These are phyloP conservation scores for Agrilus mali DNA, from an alignment of 2,888 invertebrate species.

Conservation along the genomic window DNA sequence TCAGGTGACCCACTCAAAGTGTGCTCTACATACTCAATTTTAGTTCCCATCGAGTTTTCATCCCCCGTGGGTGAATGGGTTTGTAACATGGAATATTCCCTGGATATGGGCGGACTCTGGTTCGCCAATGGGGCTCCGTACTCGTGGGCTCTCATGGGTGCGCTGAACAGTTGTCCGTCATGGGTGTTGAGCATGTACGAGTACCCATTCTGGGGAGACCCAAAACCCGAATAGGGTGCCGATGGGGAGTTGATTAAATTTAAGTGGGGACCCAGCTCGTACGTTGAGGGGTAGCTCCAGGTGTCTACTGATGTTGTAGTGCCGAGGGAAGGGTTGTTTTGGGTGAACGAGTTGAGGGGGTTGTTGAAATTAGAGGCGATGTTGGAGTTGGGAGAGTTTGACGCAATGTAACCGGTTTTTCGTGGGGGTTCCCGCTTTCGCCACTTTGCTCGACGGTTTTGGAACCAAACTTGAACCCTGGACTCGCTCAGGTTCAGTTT, in stretches of 20 bases:
- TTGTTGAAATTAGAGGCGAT: conserved; percentile 35
- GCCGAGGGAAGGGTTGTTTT: conserved; percentile 30
- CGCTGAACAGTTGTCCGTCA: conserved; percentile 54
- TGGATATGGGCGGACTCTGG: conserved; percentile 48
- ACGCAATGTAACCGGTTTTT: conserved; percentile 69
- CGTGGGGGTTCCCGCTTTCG: conserved; percentile 86
- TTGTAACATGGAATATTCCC: conserved; percentile 54
- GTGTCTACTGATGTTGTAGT: conserved; percentile 51
- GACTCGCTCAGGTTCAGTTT: conserved; percentile 81
- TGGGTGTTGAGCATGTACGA: conserved; percentile 57
- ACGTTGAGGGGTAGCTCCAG: conserved; percentile 67
- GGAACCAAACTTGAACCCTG: conserved; percentile 70
- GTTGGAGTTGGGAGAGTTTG: conserved; percentile 55
- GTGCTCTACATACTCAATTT: conserved; percentile 36
- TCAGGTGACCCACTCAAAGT: conserved; percentile 35
- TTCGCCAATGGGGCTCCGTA: conserved; percentile 41
- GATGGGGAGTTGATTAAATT: conserved; percentile 56
- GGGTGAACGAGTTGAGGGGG: conserved; percentile 42
- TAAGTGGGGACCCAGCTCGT: conserved; percentile 64
- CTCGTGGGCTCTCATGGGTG: conserved; percentile 50
- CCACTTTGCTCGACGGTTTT: conserved; percentile 89
- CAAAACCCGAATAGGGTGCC: conserved; percentile 51
- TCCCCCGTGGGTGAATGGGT: conserved; percentile 44
- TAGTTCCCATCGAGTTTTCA: conserved; percentile 32
- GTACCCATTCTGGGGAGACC: conserved; percentile 44